Conservation (phyloP, 2,888 invertebrate genomes). For the Conops quadrifasciatus region DNA sequence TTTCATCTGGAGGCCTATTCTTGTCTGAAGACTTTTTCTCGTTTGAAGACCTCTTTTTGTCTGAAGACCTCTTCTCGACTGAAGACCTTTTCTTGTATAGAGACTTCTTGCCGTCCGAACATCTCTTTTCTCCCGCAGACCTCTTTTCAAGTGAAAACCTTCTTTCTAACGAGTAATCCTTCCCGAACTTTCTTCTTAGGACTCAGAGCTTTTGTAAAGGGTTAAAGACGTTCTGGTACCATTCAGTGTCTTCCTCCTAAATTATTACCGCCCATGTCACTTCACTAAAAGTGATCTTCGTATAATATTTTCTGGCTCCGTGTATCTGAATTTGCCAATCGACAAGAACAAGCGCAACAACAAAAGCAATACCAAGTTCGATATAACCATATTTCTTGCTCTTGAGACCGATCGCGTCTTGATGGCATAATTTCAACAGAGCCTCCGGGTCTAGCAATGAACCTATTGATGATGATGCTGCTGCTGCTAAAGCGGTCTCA, state of each 20-base stretch:
- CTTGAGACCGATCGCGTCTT: conserved; percentile 58
- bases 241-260: conserved; percentile 19
- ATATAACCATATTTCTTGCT: conserved; percentile 33
- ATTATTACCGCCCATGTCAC: neutral
- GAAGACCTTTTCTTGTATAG: no score
- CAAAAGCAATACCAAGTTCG: conserved; percentile 16
- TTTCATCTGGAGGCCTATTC: no score
- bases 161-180: no score
- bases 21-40: no score
- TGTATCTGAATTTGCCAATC: conserved; percentile 42
- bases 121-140: no score
- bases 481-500: neutral
- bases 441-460: conserved; percentile 59
- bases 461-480: conserved; percentile 44
- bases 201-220: neutral
- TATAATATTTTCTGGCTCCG: conserved; percentile 37
- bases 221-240: conserved; percentile 13
- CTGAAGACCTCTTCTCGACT: no score
- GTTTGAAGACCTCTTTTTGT: no score
- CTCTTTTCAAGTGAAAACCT: no score
- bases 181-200: neutral
- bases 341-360: conserved; percentile 14
- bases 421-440: conserved; percentile 66
- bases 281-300: conserved; percentile 3
- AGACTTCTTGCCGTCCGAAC: no score